Evolutionary conservation across 2,797 vertebrate genomes (phyloP).

Genomic region (Astyanax mexicanus): DNA sequence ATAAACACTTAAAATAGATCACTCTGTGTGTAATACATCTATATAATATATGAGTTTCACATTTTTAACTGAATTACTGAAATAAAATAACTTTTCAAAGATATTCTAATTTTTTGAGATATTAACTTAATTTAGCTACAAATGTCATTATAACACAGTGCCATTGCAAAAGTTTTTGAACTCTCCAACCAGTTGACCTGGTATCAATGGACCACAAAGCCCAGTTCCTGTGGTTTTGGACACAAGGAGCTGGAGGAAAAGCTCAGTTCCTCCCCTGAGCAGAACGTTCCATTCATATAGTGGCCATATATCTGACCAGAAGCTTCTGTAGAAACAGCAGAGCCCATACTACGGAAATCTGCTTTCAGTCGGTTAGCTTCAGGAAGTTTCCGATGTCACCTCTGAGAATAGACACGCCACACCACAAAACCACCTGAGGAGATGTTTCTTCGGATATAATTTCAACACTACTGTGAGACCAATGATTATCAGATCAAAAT

Average conservation of each 20-base stretch:
- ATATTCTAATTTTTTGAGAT: too few relatives aligned
- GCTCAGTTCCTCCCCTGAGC: background rate
- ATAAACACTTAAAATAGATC: too few relatives aligned
- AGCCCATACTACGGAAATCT: background rate
- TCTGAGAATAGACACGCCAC: slow-evolving; percentile 12
- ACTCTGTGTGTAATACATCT: too few relatives aligned
- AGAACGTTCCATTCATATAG: background rate
- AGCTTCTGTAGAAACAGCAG: background rate
- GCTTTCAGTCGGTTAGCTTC: background rate
- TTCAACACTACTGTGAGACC: background rate
- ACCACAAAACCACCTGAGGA: slow-evolving; percentile 48
- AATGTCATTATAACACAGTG: too few relatives aligned
- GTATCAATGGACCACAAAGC: background rate
- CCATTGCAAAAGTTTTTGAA: too few relatives aligned
- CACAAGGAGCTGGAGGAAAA: background rate
- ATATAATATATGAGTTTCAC: too few relatives aligned
- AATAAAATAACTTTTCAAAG: too few relatives aligned
- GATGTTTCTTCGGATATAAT: slow-evolving; percentile 1
- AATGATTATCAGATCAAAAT: too few relatives aligned
- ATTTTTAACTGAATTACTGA: too few relatives aligned
- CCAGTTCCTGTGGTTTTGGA: background rate
- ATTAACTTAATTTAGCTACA: too few relatives aligned
- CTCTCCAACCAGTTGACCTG: background rate
- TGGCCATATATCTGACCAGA: background rate
- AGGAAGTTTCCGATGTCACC: background rate